These are phyloP conservation scores for Phasia obesa DNA, from an alignment of 2,888 invertebrate species.

Conservation along the genomic window DNA sequence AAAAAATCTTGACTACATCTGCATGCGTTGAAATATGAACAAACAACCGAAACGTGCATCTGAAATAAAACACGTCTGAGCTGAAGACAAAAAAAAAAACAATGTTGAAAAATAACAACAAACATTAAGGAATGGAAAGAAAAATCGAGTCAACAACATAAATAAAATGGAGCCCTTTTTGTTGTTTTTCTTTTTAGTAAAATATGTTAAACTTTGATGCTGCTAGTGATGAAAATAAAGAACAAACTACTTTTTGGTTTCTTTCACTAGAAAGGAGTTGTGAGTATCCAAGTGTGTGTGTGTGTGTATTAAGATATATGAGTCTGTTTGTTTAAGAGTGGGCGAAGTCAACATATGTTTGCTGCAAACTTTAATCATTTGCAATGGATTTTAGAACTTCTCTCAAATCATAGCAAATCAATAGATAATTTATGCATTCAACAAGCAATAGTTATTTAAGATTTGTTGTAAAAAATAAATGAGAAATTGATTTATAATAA, in stretches of 20 bases:
- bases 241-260: background rate
- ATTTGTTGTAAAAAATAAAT: too few relatives aligned
- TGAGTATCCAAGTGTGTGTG: background rate
- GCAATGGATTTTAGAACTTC: slow-evolving; percentile 2
- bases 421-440: slow-evolving; percentile 14
- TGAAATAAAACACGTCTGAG: slow-evolving; percentile 37
- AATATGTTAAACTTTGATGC: background rate
- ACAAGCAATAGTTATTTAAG: background rate
- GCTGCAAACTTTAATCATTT: slow-evolving; percentile 47
- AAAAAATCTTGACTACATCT: slow-evolving; percentile 3
- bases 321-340: background rate
- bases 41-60: slow-evolving; percentile 20
- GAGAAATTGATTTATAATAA: too few relatives aligned
- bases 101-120: background rate
- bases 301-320: background rate
- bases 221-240: background rate
- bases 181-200: background rate
- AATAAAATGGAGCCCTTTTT: slow-evolving; percentile 48
- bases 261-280: background rate
- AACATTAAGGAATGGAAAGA: slow-evolving; percentile 9
- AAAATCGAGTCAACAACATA: slow-evolving; percentile 36
- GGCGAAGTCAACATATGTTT: slow-evolving; percentile 54
- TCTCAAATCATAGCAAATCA: background rate
- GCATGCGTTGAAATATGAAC: slow-evolving; percentile 29
- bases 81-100: slow-evolving; percentile 10